Base-by-base conservation (phyloP, 1,140 invertebrate genomes). In the Drosophila nasuta region DNA sequence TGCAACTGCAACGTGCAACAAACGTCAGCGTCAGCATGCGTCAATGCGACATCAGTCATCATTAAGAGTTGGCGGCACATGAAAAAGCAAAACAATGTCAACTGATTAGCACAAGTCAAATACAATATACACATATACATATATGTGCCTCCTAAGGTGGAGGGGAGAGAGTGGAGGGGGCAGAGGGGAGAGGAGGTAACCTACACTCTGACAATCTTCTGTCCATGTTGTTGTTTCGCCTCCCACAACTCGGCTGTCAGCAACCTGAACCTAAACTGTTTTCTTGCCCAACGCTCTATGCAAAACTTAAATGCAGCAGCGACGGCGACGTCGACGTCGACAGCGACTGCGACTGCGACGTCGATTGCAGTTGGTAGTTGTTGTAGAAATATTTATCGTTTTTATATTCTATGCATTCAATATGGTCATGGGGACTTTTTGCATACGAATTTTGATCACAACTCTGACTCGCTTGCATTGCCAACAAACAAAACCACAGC, bases 401-500 rank as follows among this genome's bases (percentile, higher is more conserved):
- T 11, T 72, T 41, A 25, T 35, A 66, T 49, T 72, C 54, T 41
- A 38, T 67, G 15, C 15, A 38, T 35, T 57, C 58, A 43, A 48
- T 68, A 59, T 52, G 64, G 64, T 38, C 64, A 73, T 67, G 48
- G 25, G 63, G 35, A 35, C 46, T 33, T 72, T 25, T 66, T 66
- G 62, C 62, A 66, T 66, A 33, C 46, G 54, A 17, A 33, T 66
- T 38, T 17, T 49, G 5, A 65, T 17, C 25, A 43, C 30, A 6
- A 56, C 13, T 17, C 7, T 58, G 15, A 63, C 70, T 73, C 54
- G 65, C 54, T 67, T 79, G 75, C 76, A 78, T 72, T 78, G 3
- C 35, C 35, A 30, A 54, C 49, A 65, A 67, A 45, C 63, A 64
- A 63, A 79, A 79, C 17, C 48, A 66, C 6, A 67, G 45, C 51